Evolutionary conservation across 2,797 vertebrate genomes (phyloP).

Genomic region (Acropternis orthonyx): DNA sequence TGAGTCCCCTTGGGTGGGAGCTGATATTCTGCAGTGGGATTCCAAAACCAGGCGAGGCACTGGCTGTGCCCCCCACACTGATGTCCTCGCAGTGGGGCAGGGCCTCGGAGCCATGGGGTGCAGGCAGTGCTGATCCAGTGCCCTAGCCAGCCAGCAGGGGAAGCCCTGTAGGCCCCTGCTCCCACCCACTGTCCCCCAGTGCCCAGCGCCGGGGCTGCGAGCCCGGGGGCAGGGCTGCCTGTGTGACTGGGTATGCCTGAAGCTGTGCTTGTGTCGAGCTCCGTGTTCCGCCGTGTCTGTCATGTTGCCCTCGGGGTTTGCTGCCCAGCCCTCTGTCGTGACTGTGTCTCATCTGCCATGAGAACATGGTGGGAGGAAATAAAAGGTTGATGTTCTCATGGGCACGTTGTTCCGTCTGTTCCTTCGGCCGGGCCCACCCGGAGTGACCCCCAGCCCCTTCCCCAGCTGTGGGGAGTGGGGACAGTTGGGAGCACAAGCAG

Average conservation of each 20-base stretch:
- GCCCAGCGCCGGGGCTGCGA: neutral
- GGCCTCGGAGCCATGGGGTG: neutral
- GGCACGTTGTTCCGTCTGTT: conserved; percentile 27
- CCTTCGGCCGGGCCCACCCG: neutral
- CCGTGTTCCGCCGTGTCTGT: neutral
- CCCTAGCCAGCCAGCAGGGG: neutral
- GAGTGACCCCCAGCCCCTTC: neutral
- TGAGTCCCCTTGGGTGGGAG: neutral
- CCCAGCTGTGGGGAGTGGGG: neutral
- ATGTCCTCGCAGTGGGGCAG: accelerated
- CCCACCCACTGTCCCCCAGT: neutral
- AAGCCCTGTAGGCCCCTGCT: neutral
- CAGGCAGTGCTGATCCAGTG: neutral
- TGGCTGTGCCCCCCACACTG: accelerated
- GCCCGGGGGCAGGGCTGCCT: neutral
- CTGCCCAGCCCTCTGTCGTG: neutral
- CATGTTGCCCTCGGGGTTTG: neutral
- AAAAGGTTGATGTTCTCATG: conserved; percentile 45
- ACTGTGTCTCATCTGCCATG: neutral
- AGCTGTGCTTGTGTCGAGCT: neutral
- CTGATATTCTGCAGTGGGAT: neutral
- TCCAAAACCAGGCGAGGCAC: neutral
- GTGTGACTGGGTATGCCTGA: neutral
- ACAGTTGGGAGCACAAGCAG: accelerated
- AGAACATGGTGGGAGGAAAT: neutral